These are phyloP conservation scores for Acrocephalus kingi DNA, from an alignment of 2,113 vertebrate species.

Conservation along the genomic window DNA sequence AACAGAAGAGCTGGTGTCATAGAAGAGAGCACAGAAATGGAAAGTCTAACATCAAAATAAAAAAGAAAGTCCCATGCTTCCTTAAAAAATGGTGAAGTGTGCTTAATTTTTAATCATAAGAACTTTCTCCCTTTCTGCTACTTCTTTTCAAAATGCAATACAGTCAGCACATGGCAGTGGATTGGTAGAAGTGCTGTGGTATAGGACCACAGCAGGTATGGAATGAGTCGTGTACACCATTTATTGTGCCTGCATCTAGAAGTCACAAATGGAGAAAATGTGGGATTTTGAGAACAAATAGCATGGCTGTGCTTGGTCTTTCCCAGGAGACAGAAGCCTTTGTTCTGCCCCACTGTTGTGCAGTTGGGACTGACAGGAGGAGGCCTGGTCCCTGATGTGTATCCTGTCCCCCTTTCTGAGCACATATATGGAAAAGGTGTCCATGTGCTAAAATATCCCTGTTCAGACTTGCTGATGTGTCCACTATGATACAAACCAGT, in stretches of 20 bases:
- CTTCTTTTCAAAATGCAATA: not conserved
- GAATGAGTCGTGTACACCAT: not conserved
- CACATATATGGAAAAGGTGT: not conserved
- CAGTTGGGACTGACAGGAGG: not conserved
- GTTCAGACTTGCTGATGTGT: not conserved
- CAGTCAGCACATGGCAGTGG: not conserved
- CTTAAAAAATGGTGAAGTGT: not conserved
- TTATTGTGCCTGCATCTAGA: not conserved
- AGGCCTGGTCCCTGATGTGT: not conserved
- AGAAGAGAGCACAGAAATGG: not conserved
- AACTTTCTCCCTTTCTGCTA: not conserved
- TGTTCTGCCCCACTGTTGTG: not conserved
- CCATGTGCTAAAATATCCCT: not conserved
- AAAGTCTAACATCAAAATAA: not conserved
- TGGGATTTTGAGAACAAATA: not conserved
- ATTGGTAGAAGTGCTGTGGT: not conserved
- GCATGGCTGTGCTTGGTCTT: not conserved
- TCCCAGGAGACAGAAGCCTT: not conserved
- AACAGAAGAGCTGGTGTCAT: not conserved
- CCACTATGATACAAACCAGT: not conserved
- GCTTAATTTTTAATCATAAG: not conserved
- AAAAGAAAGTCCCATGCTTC: not conserved
- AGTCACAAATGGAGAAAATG: not conserved
- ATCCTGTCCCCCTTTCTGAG: not conserved
- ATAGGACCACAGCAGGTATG: not conserved